Conservation (phyloP, 2,888 invertebrate genomes). For the Andrena chrysosceles region DNA sequence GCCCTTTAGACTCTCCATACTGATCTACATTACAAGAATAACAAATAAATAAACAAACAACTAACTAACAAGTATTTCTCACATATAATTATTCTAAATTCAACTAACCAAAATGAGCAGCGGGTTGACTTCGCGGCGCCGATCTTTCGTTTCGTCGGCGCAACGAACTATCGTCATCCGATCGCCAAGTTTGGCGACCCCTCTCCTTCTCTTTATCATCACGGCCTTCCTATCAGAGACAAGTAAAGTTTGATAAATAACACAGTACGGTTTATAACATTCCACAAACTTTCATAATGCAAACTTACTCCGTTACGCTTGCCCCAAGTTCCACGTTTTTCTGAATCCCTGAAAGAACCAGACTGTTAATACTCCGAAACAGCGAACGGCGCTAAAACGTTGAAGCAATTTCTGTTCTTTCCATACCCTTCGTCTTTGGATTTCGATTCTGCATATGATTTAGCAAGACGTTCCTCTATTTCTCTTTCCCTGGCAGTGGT, state of each 20-base stretch:
- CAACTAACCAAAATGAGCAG: conserved; percentile 73
- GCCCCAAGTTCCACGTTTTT: conserved; percentile 76
- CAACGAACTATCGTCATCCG: conserved; percentile 75
- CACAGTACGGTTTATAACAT: neutral
- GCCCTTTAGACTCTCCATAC: conserved; percentile 74
- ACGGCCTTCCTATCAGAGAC: conserved; percentile 76
- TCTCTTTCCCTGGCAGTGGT: conserved; percentile 95
- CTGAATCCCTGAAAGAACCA: conserved; percentile 66
- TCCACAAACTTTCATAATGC: neutral
- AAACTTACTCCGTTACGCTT: conserved; percentile 80
- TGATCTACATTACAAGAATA: conserved; percentile 60
- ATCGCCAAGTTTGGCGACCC: conserved; percentile 77
- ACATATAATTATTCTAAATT: neutral
- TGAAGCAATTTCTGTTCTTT: neutral
- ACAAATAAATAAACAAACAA: too few relatives aligned
- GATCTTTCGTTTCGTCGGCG: conserved; percentile 74
- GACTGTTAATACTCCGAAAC: neutral
- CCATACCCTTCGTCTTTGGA: conserved; percentile 79
- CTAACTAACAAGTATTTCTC: neutral
- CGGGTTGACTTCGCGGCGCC: conserved; percentile 65
- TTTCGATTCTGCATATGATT: conserved; percentile 81
- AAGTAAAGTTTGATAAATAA: conserved; percentile 7
- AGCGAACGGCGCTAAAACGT: neutral
- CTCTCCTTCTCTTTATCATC: conserved; percentile 77
- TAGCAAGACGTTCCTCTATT: conserved; percentile 94